A percentile compares a stretch with the other conserved stretches of the same genome.
phyloP scores from a whole-genome alignment of 2,797 vertebrate species.

The Rhabdomys pumilio region DNA sequence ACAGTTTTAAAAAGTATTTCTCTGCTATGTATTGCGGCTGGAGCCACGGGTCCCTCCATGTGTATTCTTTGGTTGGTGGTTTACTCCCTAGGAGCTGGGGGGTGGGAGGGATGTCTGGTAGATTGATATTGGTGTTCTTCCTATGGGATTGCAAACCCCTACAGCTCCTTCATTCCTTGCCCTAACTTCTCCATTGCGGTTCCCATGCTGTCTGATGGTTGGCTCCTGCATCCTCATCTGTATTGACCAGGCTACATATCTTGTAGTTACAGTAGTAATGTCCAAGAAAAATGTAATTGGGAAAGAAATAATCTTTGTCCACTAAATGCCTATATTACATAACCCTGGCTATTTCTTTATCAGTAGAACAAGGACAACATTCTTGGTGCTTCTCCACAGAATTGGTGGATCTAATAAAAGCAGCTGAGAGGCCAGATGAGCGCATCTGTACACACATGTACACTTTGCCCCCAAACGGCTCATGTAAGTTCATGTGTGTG shows the following conservation, averaged over 20 bases:
- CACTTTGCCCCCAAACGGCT: background rate
- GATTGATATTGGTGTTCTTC: too few relatives aligned
- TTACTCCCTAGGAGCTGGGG: too few relatives aligned
- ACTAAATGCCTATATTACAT: background rate
- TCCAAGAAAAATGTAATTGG: slow-evolving; percentile 7
- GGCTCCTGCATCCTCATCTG: too few relatives aligned
- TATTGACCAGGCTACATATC: too few relatives aligned
- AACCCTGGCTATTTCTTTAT: background rate
- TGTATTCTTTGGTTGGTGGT: too few relatives aligned
- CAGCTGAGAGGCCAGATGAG: background rate
- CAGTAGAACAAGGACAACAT: background rate
- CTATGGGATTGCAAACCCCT: too few relatives aligned
- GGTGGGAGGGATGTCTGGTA: too few relatives aligned
- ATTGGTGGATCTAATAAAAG: background rate
- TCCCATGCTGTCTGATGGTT: too few relatives aligned
- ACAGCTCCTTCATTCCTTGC: too few relatives aligned
- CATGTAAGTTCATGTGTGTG: background rate
- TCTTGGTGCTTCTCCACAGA: background rate
- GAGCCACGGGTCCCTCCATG: too few relatives aligned
- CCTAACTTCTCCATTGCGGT: too few relatives aligned
- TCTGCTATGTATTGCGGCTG: background rate
- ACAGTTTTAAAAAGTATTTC: background rate
- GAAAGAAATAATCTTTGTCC: slow-evolving; percentile 25
- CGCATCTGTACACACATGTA: background rate
- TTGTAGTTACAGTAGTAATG: background rate